A percentile compares a stretch with the other conserved stretches of the same genome.
These are phyloP conservation scores for Drosophila busckii DNA, from an alignment of 1,140 invertebrate genomes.

Conservation along the genomic window DNA sequence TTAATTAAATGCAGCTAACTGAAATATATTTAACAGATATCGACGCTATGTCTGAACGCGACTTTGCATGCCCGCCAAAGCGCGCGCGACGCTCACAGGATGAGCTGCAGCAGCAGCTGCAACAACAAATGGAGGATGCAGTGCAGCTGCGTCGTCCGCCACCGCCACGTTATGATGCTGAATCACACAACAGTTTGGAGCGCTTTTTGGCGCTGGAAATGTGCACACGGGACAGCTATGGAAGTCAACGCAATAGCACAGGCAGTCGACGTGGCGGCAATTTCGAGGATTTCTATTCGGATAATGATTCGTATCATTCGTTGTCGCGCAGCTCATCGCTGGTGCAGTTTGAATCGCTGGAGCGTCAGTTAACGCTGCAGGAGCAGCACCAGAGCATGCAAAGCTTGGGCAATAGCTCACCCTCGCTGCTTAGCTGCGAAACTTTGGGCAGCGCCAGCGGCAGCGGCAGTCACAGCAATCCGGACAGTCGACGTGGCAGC, in stretches of 20 bases:
- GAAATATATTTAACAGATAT: slow-evolving; percentile 67
- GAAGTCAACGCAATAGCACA: slow-evolving; percentile 52
- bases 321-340: slow-evolving; percentile 86
- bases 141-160: slow-evolving; percentile 52
- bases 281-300: slow-evolving; percentile 79
- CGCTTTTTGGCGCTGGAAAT: slow-evolving; percentile 54
- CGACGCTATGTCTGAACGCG: slow-evolving; percentile 86
- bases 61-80: slow-evolving; percentile 88
- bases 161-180: slow-evolving; percentile 35
- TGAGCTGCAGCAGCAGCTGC: slow-evolving; percentile 11
- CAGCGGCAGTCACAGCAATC: slow-evolving; percentile 53
- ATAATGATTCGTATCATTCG: slow-evolving; percentile 80
- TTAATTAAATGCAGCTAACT: neutral
- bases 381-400: slow-evolving; percentile 61
- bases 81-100: slow-evolving; percentile 83
- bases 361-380: slow-evolving; percentile 66
- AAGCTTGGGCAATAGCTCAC: slow-evolving; percentile 72
- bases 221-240: slow-evolving; percentile 47
- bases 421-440: slow-evolving; percentile 79
- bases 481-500: slow-evolving; percentile 60
- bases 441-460: slow-evolving; percentile 37
- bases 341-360: slow-evolving; percentile 88
- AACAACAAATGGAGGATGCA: slow-evolving; percentile 45
- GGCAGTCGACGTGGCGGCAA: slow-evolving; percentile 45
- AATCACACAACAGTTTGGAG: slow-evolving; percentile 54